Percentiles rank a stretch among this genome's conserved stretches.
These are phyloP conservation scores for Rhimphoctona megacephalus DNA, from an alignment of 2,888 invertebrate species.

Conservation along the genomic window DNA sequence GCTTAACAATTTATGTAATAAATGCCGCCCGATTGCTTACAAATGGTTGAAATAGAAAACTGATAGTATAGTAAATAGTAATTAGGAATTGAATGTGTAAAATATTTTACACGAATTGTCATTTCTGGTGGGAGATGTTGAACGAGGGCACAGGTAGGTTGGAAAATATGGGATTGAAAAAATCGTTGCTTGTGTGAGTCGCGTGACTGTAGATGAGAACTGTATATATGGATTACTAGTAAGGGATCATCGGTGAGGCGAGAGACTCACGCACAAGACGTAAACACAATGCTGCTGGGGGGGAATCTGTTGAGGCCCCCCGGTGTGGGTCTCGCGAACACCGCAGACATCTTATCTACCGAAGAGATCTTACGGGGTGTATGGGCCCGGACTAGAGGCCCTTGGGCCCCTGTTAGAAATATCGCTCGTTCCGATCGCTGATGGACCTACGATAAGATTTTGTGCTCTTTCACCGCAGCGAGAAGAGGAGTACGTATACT, in stretches of 20 bases:
- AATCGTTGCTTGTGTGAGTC: slow-evolving; percentile 44
- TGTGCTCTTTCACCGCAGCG: slow-evolving; percentile 71
- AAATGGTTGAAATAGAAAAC: no score
- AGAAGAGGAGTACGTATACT: slow-evolving; percentile 54
- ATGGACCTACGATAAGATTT: slow-evolving; percentile 81
- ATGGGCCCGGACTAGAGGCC: slow-evolving; percentile 76
- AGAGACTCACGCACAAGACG: slow-evolving; percentile 71
- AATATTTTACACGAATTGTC: slow-evolving; percentile 30
- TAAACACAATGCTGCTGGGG: slow-evolving; percentile 74
- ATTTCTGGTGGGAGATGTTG: neutral
- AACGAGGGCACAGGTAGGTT: slow-evolving; percentile 1
- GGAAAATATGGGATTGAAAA: slow-evolving; percentile 49
- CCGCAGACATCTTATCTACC: slow-evolving; percentile 81
- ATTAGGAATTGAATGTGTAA: neutral
- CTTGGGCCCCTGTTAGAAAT: slow-evolving; percentile 83
- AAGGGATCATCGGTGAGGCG: slow-evolving; percentile 38
- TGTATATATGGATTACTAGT: slow-evolving; percentile 16
- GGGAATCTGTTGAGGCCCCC: slow-evolving; percentile 74
- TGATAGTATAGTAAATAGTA: neutral
- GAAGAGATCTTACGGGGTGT: slow-evolving; percentile 75
- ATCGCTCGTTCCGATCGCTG: slow-evolving; percentile 82
- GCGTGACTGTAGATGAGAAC: slow-evolving; percentile 22
- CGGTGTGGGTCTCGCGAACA: slow-evolving; percentile 82
- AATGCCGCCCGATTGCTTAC: no score
- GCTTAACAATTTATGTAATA: no score